Evolutionary conservation across 2,888 invertebrate species (phyloP).

Genomic region (Drosophila vallismaia): DNA sequence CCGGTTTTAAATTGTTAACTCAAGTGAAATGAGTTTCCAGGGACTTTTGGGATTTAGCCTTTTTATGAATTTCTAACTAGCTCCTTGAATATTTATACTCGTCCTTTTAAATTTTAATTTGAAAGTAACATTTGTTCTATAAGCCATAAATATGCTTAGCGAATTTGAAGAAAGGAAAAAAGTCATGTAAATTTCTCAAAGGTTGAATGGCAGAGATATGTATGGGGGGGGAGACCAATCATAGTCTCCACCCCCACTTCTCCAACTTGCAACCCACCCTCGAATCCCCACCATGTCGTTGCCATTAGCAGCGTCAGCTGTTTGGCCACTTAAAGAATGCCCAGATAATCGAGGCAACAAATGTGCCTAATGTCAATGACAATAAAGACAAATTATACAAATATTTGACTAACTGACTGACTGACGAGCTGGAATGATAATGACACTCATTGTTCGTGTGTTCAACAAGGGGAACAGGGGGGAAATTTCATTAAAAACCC

Average conservation of each 20-base stretch:
- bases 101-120: neutral
- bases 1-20: neutral
- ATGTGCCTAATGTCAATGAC: constrained; percentile 73
- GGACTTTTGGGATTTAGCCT: neutral
- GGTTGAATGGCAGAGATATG: constrained; percentile 12
- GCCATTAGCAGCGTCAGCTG: constrained; percentile 67
- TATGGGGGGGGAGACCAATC: neutral
- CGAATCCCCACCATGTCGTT: neutral
- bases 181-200: too few relatives aligned
- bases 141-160: neutral
- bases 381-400: constrained; percentile 72
- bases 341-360: constrained; percentile 72
- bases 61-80: constrained; percentile 1
- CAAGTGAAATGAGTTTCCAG: constrained; percentile 2
- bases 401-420: constrained; percentile 54
- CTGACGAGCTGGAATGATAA: constrained; percentile 52
- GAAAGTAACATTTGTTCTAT: neutral
- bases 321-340: constrained; percentile 71
- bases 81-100: neutral
- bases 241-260: neutral
- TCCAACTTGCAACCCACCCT: neutral
- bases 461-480: constrained; percentile 15
- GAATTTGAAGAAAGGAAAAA: too few relatives aligned
- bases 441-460: constrained; percentile 49
- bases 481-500: constrained; percentile 49